phyloP scores from a whole-genome alignment of 2,888 invertebrate species.

The Maniola hyperantus region DNA sequence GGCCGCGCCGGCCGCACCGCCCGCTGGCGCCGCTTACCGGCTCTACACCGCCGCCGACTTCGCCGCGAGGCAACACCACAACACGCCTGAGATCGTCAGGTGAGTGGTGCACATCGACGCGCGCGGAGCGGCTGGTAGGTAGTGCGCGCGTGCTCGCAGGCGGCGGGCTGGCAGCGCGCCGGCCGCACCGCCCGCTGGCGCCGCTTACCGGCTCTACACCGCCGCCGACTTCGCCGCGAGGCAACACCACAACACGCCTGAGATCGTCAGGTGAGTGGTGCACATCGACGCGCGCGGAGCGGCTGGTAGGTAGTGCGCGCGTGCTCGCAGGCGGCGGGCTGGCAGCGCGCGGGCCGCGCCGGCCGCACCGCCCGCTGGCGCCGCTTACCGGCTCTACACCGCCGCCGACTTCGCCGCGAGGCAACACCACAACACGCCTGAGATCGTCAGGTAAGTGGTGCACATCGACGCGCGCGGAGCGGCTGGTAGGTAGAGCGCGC shows the following conservation, averaged over 20 bases:
- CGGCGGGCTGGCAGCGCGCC: slow-evolving; percentile 96
- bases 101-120: slow-evolving; percentile 91
- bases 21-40: slow-evolving; percentile 92
- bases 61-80: slow-evolving; percentile 86
- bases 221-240: slow-evolving; percentile 88
- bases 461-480: slow-evolving; percentile 90
- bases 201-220: slow-evolving; percentile 94
- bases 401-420: slow-evolving; percentile 88
- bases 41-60: slow-evolving; percentile 92
- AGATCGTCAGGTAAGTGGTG: slow-evolving; percentile 89
- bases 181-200: slow-evolving; percentile 93
- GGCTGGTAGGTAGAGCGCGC: slow-evolving; percentile 87
- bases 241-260: slow-evolving; percentile 89
- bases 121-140: slow-evolving; percentile 96
- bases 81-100: slow-evolving; percentile 91
- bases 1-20: slow-evolving; percentile 96
- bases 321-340: too few species aligned
- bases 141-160: slow-evolving; percentile 92
- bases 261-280: slow-evolving; percentile 87
- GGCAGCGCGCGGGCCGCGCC: slow-evolving; percentile 80
- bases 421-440: slow-evolving; percentile 89
- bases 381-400: slow-evolving; percentile 94
- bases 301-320: slow-evolving; percentile 61
- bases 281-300: too few species aligned
- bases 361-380: slow-evolving; percentile 92